phyloP scores from a whole-genome alignment of 2,888 invertebrate genomes.

The Ophion slaviceki region DNA sequence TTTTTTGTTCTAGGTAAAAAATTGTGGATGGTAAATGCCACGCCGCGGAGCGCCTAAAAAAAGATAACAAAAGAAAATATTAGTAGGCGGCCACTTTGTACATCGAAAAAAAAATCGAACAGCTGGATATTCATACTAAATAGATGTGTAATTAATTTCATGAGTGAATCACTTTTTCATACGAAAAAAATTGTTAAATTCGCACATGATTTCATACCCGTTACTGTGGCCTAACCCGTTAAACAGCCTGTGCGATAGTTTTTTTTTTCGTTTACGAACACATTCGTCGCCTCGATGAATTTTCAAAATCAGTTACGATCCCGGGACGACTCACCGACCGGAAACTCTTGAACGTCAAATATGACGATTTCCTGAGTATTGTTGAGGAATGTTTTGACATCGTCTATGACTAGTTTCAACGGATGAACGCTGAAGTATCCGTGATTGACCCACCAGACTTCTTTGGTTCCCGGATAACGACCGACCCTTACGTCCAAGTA shows the following conservation, averaged over 20 bases:
- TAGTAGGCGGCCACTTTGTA: too few relatives aligned
- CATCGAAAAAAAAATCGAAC: too few relatives aligned
- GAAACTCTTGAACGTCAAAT: conserved; percentile 86
- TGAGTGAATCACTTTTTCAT: too few relatives aligned
- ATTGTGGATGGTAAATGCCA: too few relatives aligned
- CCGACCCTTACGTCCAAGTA: conserved; percentile 87
- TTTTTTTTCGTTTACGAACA: background rate
- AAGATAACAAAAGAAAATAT: too few relatives aligned
- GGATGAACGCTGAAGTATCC: conserved; percentile 84
- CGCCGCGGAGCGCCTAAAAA: too few relatives aligned
- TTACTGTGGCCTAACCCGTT: too few relatives aligned
- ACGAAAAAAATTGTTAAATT: too few relatives aligned
- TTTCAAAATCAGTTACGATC: background rate
- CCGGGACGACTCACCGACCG: conserved; percentile 83
- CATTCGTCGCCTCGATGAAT: background rate
- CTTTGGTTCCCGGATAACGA: conserved; percentile 81
- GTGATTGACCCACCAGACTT: conserved; percentile 86
- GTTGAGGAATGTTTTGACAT: conserved; percentile 85
- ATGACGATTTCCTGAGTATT: conserved; percentile 86
- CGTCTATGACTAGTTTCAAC: conserved; percentile 84
- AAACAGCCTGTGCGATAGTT: background rate
- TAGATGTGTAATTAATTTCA: too few relatives aligned
- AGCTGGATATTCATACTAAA: too few relatives aligned
- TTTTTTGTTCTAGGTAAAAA: too few relatives aligned
- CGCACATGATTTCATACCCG: too few relatives aligned